Conservation (phyloP, 1,140 invertebrate species). For the Aricia agestis region DNA sequence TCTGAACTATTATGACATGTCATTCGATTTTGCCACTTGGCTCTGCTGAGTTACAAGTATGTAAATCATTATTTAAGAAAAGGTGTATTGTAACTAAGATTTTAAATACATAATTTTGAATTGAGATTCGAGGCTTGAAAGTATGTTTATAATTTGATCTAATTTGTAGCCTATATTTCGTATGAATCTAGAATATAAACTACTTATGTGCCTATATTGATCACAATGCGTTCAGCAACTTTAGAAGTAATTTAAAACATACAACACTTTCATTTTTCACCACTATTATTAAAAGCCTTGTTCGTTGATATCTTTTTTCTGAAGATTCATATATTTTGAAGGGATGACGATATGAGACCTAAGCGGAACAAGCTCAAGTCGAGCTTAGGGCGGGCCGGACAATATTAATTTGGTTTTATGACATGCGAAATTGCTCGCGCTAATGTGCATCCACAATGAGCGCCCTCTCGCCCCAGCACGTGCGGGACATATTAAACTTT, state of each 20-base stretch:
- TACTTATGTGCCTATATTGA: too few species aligned
- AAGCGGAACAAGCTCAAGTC: neutral
- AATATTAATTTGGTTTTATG: conserved; percentile 69
- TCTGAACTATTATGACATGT: neutral
- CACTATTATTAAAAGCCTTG: too few species aligned
- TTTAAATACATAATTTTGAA: neutral
- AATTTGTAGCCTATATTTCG: too few species aligned
- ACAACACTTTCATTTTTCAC: too few species aligned
- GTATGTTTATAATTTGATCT: too few species aligned
- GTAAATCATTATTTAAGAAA: too few species aligned
- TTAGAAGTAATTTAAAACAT: too few species aligned
- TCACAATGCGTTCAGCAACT: too few species aligned
- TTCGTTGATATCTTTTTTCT: neutral
- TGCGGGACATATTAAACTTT: conserved; percentile 58
- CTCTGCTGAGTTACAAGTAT: neutral
- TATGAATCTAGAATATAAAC: too few species aligned
- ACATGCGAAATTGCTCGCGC: conserved; percentile 68
- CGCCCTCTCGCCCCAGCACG: conserved; percentile 10
- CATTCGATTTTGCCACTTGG: neutral
- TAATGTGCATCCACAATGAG: conserved; percentile 46
- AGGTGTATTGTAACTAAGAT: neutral
- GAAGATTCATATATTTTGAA: neutral
- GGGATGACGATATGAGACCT: neutral
- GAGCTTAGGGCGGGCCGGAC: conserved; percentile 32
- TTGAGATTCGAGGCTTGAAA: too few species aligned